Evolutionary conservation across 2,113 vertebrate genomes (phyloP), one percentile per base, ranked within the genome.

Genomic region (Anseranas semipalmata): DNA sequence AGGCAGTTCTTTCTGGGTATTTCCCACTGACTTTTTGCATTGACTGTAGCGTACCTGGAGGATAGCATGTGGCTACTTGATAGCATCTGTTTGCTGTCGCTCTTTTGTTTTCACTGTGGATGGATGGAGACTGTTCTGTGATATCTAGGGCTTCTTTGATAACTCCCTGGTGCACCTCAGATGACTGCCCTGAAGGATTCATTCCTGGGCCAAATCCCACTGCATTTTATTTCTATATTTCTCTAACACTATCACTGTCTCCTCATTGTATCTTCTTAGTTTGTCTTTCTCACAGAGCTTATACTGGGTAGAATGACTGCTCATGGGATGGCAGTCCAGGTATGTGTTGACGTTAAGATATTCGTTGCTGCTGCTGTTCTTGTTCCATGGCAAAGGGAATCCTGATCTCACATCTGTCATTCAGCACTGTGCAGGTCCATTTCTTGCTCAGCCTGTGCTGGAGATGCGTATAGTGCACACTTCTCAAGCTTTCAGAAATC

Each of bases 401-500:
- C n/a, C 28, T 45, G 21, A 45, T 56, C 50, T 85, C 17, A 3
- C 48, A 15, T 68, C 22, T 48, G 30, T 58, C 48, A 85, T 75
- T 60, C 55, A 83, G 59, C 35, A 56, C 28, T 7, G 8, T 90
- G n/a, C 67, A 70, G 41, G 75, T 77, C 59, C 30, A 28, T 76
- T 88, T 90, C 67, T 72, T 43, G 39, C 75, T 97, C 75, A 92
- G 45, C 16, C 30, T 85, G 32, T 85, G 63, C 53, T 92, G 67
- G 41, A 84, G 48, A 37, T 59, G 41, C 39, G 24, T 86, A 27
- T 28, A 90, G 55, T 48, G 22, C 77, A 77, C 65, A 83, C 53
- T 81, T 89, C 65, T 90, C 45, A 85, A 63, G 66, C 85, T 93
- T 91, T 94, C 70, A 91, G 39, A 79, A 7, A 91, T 45, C 27